Conservation (phyloP, 30 jellyfish, hydroid and myxozoan species). For the Haliclystus octoradiatus region DNA sequence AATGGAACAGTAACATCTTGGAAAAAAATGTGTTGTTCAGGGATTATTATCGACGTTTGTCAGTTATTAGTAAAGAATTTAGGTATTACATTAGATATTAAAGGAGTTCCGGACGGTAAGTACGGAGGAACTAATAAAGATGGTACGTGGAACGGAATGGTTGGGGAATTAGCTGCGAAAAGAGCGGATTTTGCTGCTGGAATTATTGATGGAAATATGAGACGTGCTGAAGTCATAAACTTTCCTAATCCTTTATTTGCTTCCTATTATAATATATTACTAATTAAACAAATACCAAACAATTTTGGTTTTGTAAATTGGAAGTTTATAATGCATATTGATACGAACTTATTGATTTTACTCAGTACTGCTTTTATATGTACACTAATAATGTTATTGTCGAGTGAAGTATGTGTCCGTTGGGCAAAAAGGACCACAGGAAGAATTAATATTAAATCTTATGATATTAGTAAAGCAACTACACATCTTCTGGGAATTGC, state of each 20-base stretch:
- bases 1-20: too few species aligned
- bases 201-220: neutral
- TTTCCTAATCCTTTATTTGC: constrained; percentile 3
- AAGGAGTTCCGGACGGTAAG: too few species aligned
- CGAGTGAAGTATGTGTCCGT: neutral
- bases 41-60: too few species aligned
- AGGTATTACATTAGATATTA: too few species aligned
- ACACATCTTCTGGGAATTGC: constrained; percentile 2
- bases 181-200: constrained; percentile 8
- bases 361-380: neutral
- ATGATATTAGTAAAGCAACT: too few species aligned
- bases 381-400: neutral
- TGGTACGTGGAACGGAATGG: constrained; percentile 13
- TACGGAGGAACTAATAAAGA: too few species aligned
- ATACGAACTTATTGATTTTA: neutral
- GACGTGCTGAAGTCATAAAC: constrained; percentile 5
- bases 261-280: neutral
- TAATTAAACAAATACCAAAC: neutral
- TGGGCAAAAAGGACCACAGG: neutral
- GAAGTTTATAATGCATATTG: neutral
- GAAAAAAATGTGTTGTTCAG: too few species aligned
- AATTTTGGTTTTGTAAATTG: neutral
- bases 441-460: neutral
- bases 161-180: constrained; percentile 1
- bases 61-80: too few species aligned